Evolutionary conservation across 1,140 invertebrate species (phyloP).

Genomic region (Harpegnathos saltator): DNA sequence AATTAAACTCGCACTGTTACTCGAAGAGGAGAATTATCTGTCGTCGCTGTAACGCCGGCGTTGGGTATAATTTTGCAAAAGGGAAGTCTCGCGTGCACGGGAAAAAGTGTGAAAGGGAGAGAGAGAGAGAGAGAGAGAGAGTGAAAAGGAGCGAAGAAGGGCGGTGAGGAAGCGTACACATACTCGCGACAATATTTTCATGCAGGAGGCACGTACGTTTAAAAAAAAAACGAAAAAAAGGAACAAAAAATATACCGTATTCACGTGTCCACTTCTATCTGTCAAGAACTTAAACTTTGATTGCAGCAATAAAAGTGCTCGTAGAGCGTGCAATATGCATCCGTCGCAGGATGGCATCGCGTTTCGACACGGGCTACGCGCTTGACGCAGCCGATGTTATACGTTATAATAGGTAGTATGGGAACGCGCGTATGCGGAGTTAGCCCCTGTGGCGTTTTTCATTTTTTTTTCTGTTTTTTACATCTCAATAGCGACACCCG

Average conservation of each 20-base stretch:
- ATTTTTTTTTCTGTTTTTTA: constrained; percentile 54
- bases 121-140: too few species aligned
- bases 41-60: neutral
- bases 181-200: neutral
- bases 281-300: constrained; percentile 54
- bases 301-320: constrained; percentile 49
- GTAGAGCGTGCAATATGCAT: constrained; percentile 33
- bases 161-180: neutral
- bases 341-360: constrained; percentile 23
- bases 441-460: constrained; percentile 40
- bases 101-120: too few species aligned
- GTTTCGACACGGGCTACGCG: constrained; percentile 9
- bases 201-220: neutral
- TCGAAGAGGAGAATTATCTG: constrained; percentile 19
- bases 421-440: neutral
- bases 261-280: constrained; percentile 5
- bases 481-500: constrained; percentile 27
- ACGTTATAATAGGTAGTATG: constrained; percentile 39
- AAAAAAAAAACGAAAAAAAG: neutral
- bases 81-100: neutral
- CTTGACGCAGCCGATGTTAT: constrained; percentile 35
- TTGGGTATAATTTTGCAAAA: constrained; percentile 10
- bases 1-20: constrained; percentile 23
- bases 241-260: too few species aligned
- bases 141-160: too few species aligned